These are phyloP conservation scores for Sarcophaga bullata DNA, from an alignment of 1,140 invertebrate species.

Conservation along the genomic window DNA sequence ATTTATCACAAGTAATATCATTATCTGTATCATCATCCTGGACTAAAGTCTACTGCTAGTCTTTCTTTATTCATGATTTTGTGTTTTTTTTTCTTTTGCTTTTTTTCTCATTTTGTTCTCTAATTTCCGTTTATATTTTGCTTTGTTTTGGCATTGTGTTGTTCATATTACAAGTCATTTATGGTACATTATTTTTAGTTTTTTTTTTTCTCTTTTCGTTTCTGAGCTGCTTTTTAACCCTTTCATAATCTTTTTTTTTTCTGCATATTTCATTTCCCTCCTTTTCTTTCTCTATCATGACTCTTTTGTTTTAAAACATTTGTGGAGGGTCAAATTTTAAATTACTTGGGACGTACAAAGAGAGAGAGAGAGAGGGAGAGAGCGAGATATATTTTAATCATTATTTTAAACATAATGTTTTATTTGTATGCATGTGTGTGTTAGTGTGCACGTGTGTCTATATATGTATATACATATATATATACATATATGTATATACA, in stretches of 20 bases:
- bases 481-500: too few species aligned
- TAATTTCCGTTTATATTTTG: slow-evolving; percentile 22
- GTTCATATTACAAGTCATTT: slow-evolving; percentile 4
- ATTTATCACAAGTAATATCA: not conserved
- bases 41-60: too few species aligned
- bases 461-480: too few species aligned
- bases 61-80: too few species aligned
- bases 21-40: not conserved
- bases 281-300: too few species aligned
- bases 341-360: not conserved
- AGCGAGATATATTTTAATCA: not conserved
- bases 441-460: too few species aligned
- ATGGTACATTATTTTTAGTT: not conserved
- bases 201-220: not conserved
- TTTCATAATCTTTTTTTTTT: not conserved
- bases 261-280: too few species aligned
- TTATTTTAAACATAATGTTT: not conserved
- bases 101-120: not conserved
- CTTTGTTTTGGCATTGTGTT: not conserved
- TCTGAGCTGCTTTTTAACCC: not conserved
- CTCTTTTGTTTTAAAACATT: not conserved
- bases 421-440: too few species aligned
- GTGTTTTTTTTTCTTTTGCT: not conserved
- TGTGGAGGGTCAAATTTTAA: not conserved
- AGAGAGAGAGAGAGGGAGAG: too few species aligned